phyloP scores from a whole-genome alignment of 2,113 vertebrate genomes.

The Fukomys damarensis region DNA sequence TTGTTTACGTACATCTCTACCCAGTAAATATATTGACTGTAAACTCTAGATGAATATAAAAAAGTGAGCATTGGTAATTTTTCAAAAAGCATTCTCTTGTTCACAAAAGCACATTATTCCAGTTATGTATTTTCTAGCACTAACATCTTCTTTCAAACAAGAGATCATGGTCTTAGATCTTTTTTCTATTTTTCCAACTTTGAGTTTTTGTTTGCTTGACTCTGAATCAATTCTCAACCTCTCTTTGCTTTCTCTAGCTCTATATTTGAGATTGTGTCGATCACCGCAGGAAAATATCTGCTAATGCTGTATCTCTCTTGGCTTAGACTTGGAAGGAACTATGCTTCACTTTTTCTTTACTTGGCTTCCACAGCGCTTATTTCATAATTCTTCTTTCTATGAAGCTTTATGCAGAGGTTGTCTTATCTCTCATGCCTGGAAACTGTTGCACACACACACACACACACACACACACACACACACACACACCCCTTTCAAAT shows the following conservation, averaged over 20 bases:
- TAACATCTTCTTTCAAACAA: slow-evolving; percentile 7
- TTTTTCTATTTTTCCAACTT: neutral
- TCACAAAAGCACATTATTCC: neutral
- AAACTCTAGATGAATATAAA: neutral
- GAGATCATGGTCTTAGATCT: neutral
- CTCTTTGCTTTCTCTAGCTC: slow-evolving; percentile 2
- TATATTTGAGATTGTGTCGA: neutral
- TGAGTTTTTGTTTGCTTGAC: slow-evolving; percentile 24
- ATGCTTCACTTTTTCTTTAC: neutral
- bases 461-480: neutral
- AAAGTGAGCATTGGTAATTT: neutral
- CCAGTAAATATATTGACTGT: neutral
- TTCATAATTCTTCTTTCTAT: neutral
- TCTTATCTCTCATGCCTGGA: neutral
- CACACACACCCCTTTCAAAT: neutral
- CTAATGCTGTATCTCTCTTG: neutral
- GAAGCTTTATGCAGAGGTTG: neutral
- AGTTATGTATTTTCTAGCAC: neutral
- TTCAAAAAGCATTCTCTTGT: neutral
- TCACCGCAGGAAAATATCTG: neutral
- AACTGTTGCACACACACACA: neutral
- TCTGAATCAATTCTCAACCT: slow-evolving; percentile 4
- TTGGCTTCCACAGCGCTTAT: neutral
- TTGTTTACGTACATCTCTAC: neutral
- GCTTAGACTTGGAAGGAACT: neutral